Evolutionary conservation across 1,140 invertebrate species (phyloP), one percentile per base, ranked within the genome.

Genomic region (Drosophila auraria): DNA sequence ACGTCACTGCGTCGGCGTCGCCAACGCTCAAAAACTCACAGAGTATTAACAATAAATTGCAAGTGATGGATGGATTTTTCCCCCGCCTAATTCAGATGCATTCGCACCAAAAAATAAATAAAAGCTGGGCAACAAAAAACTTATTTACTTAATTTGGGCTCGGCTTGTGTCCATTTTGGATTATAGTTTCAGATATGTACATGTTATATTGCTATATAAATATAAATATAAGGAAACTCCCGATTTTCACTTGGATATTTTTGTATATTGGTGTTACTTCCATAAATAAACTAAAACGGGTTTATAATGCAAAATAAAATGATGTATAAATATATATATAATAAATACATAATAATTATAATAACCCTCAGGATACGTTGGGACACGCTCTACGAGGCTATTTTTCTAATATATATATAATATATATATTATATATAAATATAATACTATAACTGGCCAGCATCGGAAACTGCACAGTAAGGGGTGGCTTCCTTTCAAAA

Each of bases 1-100:
- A 70, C 68, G 68, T 73, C 66, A 73, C 25, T 4, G 56, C 70
- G 68, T 72, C n/a, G 54, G 66, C 38, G 53, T 51, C 33, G 27
- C 53, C 63, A 70, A 68, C 68, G 62, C 66, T 51, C 30, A 11
- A 51, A 73, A 45, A 11, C 8, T 9, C 23, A 61, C n/a, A 49
- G 0, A 38, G 23, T 38, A 68, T 44, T 25, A 15, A 23, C 25
- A 70, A 68, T 4, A 54, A 70, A 47, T 27, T 62, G 63, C 63
- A 53, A 58, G 14, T 69, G 68, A 70, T 70, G 49, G 20, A 70
- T 69, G 36, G 54, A 6, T 27, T 25, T 68, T 49, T 56, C 5
- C 38, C 25, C 20, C 15, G 20, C 20, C 9, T 15, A 38, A 56
- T 7, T 56, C 7, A 23, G 17, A 15, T 70, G 66, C 66, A 70